Evolutionary conservation across 2,113 vertebrate genomes (phyloP).

Genomic region (Ellobius talpinus): DNA sequence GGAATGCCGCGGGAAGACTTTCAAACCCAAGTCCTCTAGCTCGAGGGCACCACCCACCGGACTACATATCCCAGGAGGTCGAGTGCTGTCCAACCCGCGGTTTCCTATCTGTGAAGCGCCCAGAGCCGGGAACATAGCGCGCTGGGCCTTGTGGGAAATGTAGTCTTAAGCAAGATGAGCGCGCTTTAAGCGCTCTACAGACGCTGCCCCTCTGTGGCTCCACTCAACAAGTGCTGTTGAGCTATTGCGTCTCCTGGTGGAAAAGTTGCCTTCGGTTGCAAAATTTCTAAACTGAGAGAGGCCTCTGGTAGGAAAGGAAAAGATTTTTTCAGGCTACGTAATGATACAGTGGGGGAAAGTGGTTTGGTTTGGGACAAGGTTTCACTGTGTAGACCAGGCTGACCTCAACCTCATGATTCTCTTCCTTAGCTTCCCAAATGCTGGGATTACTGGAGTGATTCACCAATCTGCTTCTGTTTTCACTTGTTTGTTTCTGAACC

Average conservation of each 20-base stretch:
- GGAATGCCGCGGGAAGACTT: neutral
- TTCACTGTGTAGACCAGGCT: neutral
- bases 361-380: neutral
- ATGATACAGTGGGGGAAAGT: neutral
- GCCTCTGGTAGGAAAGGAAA: neutral
- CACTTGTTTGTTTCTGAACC: neutral
- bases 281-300: neutral
- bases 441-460: neutral
- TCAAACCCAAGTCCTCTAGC: constrained; percentile 27
- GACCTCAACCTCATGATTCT: neutral
- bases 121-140: neutral
- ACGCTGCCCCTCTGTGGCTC: neutral
- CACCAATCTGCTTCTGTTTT: neutral
- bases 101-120: neutral
- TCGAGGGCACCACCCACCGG: neutral
- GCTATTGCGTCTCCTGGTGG: neutral
- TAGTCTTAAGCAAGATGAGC: neutral
- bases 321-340: neutral
- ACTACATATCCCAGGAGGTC: constrained; percentile 53
- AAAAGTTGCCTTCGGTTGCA: neutral
- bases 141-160: constrained; percentile 8
- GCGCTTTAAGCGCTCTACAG: neutral
- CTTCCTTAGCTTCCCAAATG: neutral
- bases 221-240: neutral
- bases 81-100: neutral